phyloP scores from a whole-genome alignment of 2,797 vertebrate genomes.

The Peromyscus melanophrys region DNA sequence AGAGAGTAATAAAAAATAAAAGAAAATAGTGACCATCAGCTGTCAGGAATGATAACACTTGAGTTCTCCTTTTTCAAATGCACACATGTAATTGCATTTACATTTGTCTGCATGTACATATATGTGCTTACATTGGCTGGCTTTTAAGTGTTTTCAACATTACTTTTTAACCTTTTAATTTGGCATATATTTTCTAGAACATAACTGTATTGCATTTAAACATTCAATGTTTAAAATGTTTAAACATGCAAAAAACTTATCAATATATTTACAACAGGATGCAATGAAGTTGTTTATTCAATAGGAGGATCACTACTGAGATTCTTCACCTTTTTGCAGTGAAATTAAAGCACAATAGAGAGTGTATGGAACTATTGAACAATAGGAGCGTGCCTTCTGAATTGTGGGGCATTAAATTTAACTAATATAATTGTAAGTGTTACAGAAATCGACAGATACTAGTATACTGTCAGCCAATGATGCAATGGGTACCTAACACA shows the following conservation, averaged over 20 bases:
- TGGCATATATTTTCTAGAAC: not conserved
- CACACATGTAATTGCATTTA: not conserved
- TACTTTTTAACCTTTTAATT: not conserved
- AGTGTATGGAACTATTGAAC: not conserved
- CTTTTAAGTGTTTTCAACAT: no score
- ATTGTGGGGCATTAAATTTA: not conserved
- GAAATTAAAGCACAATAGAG: not conserved
- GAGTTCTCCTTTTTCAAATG: not conserved
- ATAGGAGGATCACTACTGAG: not conserved
- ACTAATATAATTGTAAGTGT: not conserved
- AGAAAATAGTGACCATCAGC: no score
- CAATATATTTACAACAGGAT: not conserved
- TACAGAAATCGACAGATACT: not conserved
- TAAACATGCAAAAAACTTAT: no score
- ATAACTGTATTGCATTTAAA: not conserved
- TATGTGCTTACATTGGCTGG: not conserved
- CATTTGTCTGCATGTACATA: not conserved
- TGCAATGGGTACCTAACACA: not conserved
- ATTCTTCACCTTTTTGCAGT: not conserved
- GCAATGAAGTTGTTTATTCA: not conserved
- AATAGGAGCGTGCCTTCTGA: not conserved
- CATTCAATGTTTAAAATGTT: no score
- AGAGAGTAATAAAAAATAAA: not conserved
- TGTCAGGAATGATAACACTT: not conserved
- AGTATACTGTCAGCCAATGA: not conserved